Evolutionary conservation across 2,888 invertebrate species (phyloP).

Genomic region (Dioctria rufipes): DNA sequence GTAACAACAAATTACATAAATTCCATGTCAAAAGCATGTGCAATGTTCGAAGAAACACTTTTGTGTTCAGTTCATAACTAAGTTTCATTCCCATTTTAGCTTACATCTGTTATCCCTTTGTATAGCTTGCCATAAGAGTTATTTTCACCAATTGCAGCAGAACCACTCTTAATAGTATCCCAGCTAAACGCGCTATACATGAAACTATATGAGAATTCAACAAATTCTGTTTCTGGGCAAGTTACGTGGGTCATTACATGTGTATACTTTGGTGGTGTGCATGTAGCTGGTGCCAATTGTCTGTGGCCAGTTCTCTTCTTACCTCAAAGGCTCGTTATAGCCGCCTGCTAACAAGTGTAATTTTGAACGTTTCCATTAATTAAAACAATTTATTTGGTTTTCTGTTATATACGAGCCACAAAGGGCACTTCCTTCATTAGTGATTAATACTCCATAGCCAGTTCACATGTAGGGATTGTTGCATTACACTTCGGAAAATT

Average conservation of each 20-base stretch:
- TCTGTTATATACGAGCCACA: not conserved
- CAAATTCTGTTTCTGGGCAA: not conserved
- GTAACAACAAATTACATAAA: not conserved
- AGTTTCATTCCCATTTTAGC: no score
- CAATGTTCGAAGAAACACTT: not conserved
- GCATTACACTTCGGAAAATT: no score
- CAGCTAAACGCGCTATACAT: not conserved
- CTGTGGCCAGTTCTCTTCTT: not conserved
- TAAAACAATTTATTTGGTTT: constrained; percentile 34
- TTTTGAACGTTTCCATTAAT: constrained; percentile 35
- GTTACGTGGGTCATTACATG: no score
- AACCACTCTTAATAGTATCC: not conserved
- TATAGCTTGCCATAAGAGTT: not conserved
- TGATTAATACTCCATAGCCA: no score
- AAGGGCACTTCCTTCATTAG: not conserved
- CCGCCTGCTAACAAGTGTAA: constrained; percentile 45
- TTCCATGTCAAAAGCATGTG: not conserved
- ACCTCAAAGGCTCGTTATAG: constrained; percentile 15
- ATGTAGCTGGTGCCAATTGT: constrained; percentile 7
- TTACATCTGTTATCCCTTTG: no score
- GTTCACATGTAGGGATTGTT: no score
- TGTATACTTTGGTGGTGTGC: not conserved
- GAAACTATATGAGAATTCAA: not conserved
- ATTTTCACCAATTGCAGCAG: no score
- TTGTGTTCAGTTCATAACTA: no score